Percentiles rank a stretch among this genome's conserved stretches.
phyloP scores from a whole-genome alignment of 2,888 invertebrate genomes.

The Sarcophaga caerulescens region DNA sequence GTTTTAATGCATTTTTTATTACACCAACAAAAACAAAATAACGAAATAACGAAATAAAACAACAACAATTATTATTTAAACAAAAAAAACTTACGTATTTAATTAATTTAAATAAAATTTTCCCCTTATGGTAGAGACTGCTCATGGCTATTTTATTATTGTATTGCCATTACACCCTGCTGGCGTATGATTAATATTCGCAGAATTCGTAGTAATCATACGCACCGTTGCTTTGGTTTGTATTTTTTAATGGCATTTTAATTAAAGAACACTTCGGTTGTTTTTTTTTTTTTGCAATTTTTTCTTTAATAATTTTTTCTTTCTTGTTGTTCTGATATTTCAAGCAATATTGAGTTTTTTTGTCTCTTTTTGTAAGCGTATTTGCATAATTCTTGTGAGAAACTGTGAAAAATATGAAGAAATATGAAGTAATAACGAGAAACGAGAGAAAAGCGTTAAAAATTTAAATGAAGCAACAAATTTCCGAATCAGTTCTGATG shows the following conservation, averaged over 20 bases:
- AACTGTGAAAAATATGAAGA: neutral
- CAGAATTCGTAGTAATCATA: conserved; percentile 14
- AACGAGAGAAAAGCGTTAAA: neutral
- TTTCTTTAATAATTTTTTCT: too few species aligned
- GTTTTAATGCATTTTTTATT: too few species aligned
- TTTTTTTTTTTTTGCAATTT: neutral
- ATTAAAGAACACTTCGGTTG: neutral
- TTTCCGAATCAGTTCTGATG: too few species aligned
- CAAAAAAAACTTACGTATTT: too few species aligned
- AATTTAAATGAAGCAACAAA: too few species aligned
- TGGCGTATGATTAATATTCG: conserved; percentile 14
- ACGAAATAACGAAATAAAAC: too few species aligned
- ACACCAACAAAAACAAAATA: too few species aligned
- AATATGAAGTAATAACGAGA: too few species aligned
- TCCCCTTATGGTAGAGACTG: too few species aligned
- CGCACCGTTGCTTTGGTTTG: neutral
- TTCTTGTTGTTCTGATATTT: neutral
- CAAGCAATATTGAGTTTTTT: neutral
- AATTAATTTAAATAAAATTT: too few species aligned
- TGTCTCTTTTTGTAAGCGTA: neutral
- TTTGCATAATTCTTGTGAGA: conserved; percentile 7
- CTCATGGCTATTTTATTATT: neutral
- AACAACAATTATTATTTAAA: too few species aligned
- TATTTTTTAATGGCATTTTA: conserved; percentile 8
- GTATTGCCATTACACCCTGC: neutral